Percentiles rank a stretch among this genome's conserved stretches.
phyloP scores from a whole-genome alignment of 1,140 invertebrate species.

The Notospermus geniculatus region DNA sequence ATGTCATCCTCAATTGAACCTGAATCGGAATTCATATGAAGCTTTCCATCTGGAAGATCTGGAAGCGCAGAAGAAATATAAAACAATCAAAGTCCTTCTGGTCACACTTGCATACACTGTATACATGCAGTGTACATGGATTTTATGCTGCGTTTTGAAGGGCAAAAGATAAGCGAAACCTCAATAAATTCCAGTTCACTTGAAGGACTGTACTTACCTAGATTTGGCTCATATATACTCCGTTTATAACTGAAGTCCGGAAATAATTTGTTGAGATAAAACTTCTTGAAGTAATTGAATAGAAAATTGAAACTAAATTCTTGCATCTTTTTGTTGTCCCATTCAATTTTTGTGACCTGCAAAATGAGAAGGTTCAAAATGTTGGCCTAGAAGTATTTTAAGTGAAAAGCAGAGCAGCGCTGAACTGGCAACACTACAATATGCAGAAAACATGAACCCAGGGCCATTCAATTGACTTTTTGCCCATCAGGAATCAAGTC shows the following conservation, averaged over 20 bases:
- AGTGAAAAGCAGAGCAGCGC: not conserved
- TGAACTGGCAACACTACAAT: not conserved
- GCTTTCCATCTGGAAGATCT: not conserved
- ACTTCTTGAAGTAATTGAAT: slow-evolving; percentile 86
- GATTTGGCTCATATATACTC: slow-evolving; percentile 81
- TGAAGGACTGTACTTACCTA: slow-evolving; percentile 64
- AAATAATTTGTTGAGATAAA: slow-evolving; percentile 88
- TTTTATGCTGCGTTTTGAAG: not conserved
- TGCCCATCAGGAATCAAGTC: not conserved
- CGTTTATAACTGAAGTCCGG: slow-evolving; percentile 81
- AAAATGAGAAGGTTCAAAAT: slow-evolving; percentile 17
- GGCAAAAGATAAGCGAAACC: not conserved
- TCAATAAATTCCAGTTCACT: no score
- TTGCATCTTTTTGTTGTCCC: slow-evolving; percentile 70
- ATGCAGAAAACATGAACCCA: not conserved
- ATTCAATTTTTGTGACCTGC: slow-evolving; percentile 78
- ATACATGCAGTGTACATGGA: slow-evolving; percentile 9
- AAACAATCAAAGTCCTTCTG: slow-evolving; percentile 9
- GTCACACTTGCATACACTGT: no score
- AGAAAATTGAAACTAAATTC: slow-evolving; percentile 77
- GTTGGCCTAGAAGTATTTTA: not conserved
- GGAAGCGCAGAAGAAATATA: not conserved
- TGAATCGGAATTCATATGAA: not conserved
- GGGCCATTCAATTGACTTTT: not conserved
- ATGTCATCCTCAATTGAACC: not conserved